Conservation (phyloP, 1,140 invertebrate genomes). For the Meloidogyne hapla region DNA sequence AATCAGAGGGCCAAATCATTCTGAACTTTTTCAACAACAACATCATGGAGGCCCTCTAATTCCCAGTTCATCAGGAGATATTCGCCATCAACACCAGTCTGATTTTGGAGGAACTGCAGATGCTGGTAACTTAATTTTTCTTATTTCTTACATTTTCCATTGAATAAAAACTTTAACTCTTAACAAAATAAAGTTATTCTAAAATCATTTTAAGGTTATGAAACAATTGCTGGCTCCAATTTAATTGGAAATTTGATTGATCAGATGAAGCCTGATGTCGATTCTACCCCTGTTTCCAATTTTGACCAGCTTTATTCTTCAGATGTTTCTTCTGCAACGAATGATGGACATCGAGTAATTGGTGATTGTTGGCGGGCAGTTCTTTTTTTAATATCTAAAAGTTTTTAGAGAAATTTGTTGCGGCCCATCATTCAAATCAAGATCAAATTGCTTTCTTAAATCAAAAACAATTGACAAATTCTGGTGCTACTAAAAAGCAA, state of each 20-base stretch:
- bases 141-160: too few species aligned
- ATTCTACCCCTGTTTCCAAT: slow-evolving; percentile 5
- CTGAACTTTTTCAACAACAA: neutral
- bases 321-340: slow-evolving; percentile 11
- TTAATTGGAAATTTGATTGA: slow-evolving; percentile 18
- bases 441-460: neutral
- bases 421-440: neutral
- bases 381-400: neutral
- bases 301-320: slow-evolving; percentile 15
- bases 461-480: neutral
- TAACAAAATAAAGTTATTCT: too few species aligned
- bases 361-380: neutral
- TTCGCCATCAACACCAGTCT: slow-evolving; percentile 14
- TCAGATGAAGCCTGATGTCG: slow-evolving; percentile 14
- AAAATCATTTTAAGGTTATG: slow-evolving; percentile 9
- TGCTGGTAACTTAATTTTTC: neutral
- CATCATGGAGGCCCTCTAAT: neutral
- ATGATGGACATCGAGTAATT: neutral
- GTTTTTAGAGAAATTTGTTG: neutral
- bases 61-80: neutral
- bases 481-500: neutral
- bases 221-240: slow-evolving; percentile 9
- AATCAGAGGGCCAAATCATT: neutral
- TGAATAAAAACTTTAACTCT: too few species aligned
- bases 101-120: slow-evolving; percentile 10